These are phyloP conservation scores for Kradibia gibbosae DNA, from an alignment of 1,140 invertebrate genomes.

Conservation along the genomic window DNA sequence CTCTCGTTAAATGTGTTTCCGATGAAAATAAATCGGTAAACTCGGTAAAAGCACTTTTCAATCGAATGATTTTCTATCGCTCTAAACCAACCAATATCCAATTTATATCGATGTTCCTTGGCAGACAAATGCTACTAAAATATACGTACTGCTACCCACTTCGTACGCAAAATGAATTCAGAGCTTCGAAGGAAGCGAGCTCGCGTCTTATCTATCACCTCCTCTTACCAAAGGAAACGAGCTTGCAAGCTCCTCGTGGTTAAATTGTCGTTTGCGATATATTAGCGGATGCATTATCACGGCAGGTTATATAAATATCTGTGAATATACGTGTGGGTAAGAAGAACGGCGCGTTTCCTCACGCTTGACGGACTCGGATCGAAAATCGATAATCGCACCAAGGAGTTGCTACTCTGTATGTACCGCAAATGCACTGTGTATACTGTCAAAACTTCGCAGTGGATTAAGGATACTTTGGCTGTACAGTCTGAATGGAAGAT, in stretches of 20 bases:
- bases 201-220: conserved; percentile 24
- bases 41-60: conserved; percentile 34
- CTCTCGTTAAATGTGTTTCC: conserved; percentile 35
- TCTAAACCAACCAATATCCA: conserved; percentile 22
- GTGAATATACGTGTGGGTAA: neutral
- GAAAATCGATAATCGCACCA: conserved; percentile 35
- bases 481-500: neutral
- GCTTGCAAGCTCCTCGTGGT: conserved; percentile 11
- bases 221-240: neutral
- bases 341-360: conserved; percentile 14
- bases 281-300: conserved; percentile 44
- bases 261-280: conserved; percentile 41
- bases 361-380: conserved; percentile 24
- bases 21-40: conserved; percentile 39
- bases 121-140: conserved; percentile 26
- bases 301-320: conserved; percentile 11
- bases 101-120: conserved; percentile 38
- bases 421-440: neutral
- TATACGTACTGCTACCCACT: neutral
- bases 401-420: neutral
- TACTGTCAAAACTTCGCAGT: neutral
- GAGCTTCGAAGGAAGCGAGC: neutral
- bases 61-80: conserved; percentile 34
- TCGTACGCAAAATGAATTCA: conserved; percentile 34
- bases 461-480: conserved; percentile 22